These are phyloP conservation scores for Hirtodrosophila histrioides DNA, from an alignment of 2,888 invertebrate species.

Conservation along the genomic window DNA sequence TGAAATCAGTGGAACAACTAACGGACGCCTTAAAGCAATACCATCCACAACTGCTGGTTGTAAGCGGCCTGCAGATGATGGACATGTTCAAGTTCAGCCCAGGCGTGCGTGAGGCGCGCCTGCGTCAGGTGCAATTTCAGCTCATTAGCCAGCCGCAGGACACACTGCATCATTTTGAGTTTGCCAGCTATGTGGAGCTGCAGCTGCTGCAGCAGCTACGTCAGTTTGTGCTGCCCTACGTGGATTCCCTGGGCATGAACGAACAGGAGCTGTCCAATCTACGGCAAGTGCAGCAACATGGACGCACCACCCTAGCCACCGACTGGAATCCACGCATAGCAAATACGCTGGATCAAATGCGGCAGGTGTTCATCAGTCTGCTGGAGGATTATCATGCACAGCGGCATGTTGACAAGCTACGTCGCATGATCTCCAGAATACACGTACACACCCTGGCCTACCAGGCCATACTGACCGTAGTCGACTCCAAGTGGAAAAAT, in stretches of 20 bases:
- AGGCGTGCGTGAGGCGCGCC: conserved; percentile 87
- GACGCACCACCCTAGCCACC: conserved; percentile 89
- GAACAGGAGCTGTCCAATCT: conserved; percentile 94
- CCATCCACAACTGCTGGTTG: conserved; percentile 89
- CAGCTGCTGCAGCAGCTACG: conserved; percentile 88
- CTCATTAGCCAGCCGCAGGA: conserved; percentile 86
- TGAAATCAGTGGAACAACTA: conserved; percentile 90
- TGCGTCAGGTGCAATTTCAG: conserved; percentile 88
- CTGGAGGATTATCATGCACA: conserved; percentile 67
- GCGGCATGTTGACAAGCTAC: conserved; percentile 49
- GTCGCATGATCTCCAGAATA: conserved; percentile 88
- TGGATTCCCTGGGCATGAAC: conserved; percentile 94
- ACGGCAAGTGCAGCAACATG: conserved; percentile 88
- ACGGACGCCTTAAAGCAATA: conserved; percentile 87
- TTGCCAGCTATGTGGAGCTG: conserved; percentile 93
- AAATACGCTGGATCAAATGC: conserved; percentile 92
- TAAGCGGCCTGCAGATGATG: conserved; percentile 95
- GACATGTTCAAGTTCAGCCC: conserved; percentile 87
- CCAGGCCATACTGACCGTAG: conserved; percentile 91
- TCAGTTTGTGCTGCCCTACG: conserved; percentile 88
- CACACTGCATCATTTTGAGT: conserved; percentile 92
- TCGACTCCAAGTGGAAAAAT: conserved; percentile 90
- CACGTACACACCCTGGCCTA: conserved; percentile 95
- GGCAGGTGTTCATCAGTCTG: conserved; percentile 86
- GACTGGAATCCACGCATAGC: conserved; percentile 93